phyloP scores from a whole-genome alignment of 2,888 invertebrate genomes.

The Callyntrura guangdongensis region DNA sequence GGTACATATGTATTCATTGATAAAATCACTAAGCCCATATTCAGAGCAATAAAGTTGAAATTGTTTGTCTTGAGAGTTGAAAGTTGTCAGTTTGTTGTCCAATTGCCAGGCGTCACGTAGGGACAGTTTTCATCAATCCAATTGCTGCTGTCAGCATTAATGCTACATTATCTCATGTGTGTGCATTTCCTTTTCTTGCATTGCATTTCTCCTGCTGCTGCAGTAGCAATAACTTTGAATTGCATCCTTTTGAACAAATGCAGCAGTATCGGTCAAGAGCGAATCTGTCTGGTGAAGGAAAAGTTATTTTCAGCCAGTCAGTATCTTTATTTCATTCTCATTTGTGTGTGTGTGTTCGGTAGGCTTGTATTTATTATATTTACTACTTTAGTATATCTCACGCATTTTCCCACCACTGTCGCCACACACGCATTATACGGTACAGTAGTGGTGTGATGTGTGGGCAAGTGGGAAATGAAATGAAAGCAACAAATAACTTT shows the following conservation, averaged over 20 bases:
- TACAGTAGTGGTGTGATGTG: conserved; percentile 16
- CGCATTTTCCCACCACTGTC: not conserved
- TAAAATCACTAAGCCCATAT: conserved; percentile 51
- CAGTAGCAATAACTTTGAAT: conserved; percentile 40
- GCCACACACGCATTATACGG: conserved; percentile 46
- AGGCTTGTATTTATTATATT: no score
- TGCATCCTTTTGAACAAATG: conserved; percentile 36
- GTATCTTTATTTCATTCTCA: not conserved
- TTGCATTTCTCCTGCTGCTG: conserved; percentile 22
- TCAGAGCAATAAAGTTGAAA: conserved; percentile 60
- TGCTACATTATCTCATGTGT: conserved; percentile 50
- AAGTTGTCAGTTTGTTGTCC: conserved; percentile 73
- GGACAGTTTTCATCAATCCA: conserved; percentile 72
- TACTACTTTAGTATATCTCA: not conserved
- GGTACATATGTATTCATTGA: not conserved
- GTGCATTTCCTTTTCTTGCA: conserved; percentile 52
- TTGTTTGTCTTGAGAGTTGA: conserved; percentile 52
- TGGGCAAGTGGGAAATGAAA: conserved; percentile 53
- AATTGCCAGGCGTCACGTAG: conserved; percentile 69
- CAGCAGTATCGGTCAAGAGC: conserved; percentile 46
- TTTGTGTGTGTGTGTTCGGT: no score
- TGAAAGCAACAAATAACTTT: conserved; percentile 73
- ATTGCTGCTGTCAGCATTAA: conserved; percentile 70
- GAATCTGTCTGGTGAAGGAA: conserved; percentile 17
- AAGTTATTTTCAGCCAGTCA: not conserved